phyloP scores from a whole-genome alignment of 2,113 vertebrate genomes.

The Protomyctophum bolini region DNA sequence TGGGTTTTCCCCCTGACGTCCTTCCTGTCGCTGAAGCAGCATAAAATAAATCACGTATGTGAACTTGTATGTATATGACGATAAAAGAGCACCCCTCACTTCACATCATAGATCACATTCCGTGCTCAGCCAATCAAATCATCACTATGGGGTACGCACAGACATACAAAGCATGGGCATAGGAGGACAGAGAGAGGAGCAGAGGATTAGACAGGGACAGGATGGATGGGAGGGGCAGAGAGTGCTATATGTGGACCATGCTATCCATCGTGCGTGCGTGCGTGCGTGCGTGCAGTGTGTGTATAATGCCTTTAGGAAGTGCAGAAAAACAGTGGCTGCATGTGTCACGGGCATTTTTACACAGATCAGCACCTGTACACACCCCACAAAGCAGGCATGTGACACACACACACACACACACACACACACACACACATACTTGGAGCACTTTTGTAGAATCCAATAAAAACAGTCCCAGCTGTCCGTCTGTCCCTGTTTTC shows the following conservation, averaged over 20 bases:
- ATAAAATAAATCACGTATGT: no score
- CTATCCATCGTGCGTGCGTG: background rate
- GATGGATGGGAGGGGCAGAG: no score
- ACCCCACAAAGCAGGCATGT: constrained; percentile 41
- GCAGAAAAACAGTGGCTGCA: constrained; percentile 53
- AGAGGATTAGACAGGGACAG: no score
- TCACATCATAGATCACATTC: no score
- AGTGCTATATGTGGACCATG: background rate
- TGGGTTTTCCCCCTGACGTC: no score
- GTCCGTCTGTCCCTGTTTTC: constrained; percentile 35
- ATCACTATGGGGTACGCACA: no score
- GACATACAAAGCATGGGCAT: no score
- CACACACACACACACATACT: constrained; percentile 45
- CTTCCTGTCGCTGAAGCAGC: no score
- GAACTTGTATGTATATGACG: no score
- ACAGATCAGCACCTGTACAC: constrained; percentile 58
- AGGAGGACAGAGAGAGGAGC: no score
- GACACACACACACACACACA: constrained; percentile 9
- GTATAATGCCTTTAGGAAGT: constrained; percentile 35
- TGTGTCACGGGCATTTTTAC: constrained; percentile 41
- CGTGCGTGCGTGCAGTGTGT: background rate
- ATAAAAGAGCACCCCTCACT: no score
- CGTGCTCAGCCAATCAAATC: no score
- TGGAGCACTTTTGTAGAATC: constrained; percentile 53
- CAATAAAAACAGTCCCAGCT: constrained; percentile 58